Evolutionary conservation across 2,113 vertebrate species (phyloP), one percentile per base, ranked within the genome.

Genomic region (Pholis gunnellus): DNA sequence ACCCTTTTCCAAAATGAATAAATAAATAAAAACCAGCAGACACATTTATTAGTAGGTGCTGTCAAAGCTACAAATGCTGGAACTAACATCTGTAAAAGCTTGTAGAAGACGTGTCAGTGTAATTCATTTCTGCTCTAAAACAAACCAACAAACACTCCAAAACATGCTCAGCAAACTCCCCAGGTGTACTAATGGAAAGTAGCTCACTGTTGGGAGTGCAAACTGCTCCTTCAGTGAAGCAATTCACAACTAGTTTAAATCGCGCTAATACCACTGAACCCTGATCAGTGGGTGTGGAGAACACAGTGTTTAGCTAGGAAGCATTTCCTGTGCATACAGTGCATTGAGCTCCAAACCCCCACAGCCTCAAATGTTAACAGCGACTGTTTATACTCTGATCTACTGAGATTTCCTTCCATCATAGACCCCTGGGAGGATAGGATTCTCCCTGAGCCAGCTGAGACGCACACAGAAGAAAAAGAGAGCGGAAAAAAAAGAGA

Each of bases 351-450:
- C 65, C 5, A 89, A 81, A 54, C 63, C 64, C 66, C 71, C 38
- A 44, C 29, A 71, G 72, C 69, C 68, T 86, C 44, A 9, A 80
- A 78, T 80, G 77, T 81, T 85, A 83, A 80, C 79, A 87, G 63
- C 2, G 8, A 78, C 76, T 83, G 77, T 88, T 88, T 82, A 81
- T 81, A 66, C 42, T 70, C 73, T 83, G 82, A 84, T 88, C 82
- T 56, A 64, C 85, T 73, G 76, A 80, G 60, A 79, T 81, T 87
- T 68, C 68, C 76, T 83, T 78, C 75, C 22, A 84, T 80, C 84
- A 52, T 6, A 60, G 27, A n/a, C 73, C 75, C 79, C 36, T 44
- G 72, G 76, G 88, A 89, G 75, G 76, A 81, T 75, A 34, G 40
- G 67, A 72, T 84, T 90, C 81, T 82, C 67, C 73, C 65, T 74